Conservation (phyloP, 2,113 vertebrate species). For the Erythrolamprus reginae region DNA sequence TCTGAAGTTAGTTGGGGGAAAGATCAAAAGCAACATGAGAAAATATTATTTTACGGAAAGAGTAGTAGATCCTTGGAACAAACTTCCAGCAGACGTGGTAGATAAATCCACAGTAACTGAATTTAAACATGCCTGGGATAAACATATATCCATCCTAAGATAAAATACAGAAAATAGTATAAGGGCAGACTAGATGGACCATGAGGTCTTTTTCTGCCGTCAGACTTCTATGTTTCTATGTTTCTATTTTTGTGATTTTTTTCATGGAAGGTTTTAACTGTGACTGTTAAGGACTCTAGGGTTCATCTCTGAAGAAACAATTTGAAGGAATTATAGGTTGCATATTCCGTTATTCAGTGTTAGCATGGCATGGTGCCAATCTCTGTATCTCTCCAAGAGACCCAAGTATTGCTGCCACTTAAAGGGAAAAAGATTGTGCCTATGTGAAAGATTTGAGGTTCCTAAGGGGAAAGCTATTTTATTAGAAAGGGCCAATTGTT, state of each 20-base stretch:
- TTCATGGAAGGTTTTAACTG: slow-evolving; percentile 7
- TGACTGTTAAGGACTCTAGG: slow-evolving; percentile 6
- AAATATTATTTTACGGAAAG: no score
- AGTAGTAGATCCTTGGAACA: no score
- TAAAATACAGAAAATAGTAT: no score
- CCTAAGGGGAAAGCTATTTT: slow-evolving; percentile 13
- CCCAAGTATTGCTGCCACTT: not conserved
- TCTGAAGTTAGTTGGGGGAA: no score
- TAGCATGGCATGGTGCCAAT: not conserved
- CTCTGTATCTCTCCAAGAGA: not conserved
- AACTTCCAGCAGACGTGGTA: no score
- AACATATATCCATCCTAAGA: no score
- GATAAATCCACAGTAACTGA: no score
- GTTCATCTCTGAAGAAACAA: slow-evolving; percentile 9
- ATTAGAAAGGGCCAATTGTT: not conserved
- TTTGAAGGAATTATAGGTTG: not conserved
- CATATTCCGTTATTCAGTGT: not conserved
- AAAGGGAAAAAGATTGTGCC: not conserved
- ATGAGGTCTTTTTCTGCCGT: no score
- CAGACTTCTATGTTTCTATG: no score
- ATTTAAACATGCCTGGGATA: no score
- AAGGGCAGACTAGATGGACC: no score
- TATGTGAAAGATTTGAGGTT: not conserved
- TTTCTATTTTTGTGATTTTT: slow-evolving; percentile 2
- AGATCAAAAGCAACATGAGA: no score